Conservation (phyloP, 2,888 invertebrate genomes). For the Myopa tessellatipennis region DNA sequence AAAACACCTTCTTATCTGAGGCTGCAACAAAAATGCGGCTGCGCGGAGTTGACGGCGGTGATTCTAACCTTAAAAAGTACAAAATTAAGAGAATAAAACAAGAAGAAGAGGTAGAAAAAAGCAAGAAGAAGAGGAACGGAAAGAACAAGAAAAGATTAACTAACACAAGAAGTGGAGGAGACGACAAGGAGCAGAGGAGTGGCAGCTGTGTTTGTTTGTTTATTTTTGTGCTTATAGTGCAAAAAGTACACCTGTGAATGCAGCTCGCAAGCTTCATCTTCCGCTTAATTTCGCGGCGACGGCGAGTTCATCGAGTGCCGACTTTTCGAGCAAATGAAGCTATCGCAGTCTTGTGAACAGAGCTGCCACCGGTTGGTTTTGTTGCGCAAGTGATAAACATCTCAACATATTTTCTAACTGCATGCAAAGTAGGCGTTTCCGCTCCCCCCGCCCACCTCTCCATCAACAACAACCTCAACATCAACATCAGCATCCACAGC, state of each 20-base stretch:
- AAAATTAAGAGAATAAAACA: slow-evolving; percentile 12
- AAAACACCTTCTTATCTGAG: slow-evolving; percentile 32
- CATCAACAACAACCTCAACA: neutral
- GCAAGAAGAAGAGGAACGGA: neutral
- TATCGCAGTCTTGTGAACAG: neutral
- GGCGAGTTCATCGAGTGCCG: neutral
- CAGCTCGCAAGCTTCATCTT: neutral
- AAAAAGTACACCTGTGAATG: neutral
- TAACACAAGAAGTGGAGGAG: too few species aligned
- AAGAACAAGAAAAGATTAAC: neutral
- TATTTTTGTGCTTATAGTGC: neutral
- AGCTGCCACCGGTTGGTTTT: neutral
- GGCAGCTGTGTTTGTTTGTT: slow-evolving; percentile 7
- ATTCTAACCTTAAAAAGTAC: neutral
- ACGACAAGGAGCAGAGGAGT: neutral
- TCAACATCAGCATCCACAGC: neutral
- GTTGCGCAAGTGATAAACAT: slow-evolving; percentile 25
- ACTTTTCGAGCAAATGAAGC: slow-evolving; percentile 11
- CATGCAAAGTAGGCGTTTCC: slow-evolving; percentile 22
- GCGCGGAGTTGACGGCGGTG: neutral
- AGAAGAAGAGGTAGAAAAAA: slow-evolving; percentile 2
- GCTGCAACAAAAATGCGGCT: slow-evolving; percentile 2
- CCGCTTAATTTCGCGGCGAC: neutral
- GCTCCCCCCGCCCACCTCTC: neutral
- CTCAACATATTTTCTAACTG: slow-evolving; percentile 21